These are phyloP conservation scores for Muscidifurax raptorellus DNA, from an alignment of 1,140 invertebrate genomes.

Conservation along the genomic window DNA sequence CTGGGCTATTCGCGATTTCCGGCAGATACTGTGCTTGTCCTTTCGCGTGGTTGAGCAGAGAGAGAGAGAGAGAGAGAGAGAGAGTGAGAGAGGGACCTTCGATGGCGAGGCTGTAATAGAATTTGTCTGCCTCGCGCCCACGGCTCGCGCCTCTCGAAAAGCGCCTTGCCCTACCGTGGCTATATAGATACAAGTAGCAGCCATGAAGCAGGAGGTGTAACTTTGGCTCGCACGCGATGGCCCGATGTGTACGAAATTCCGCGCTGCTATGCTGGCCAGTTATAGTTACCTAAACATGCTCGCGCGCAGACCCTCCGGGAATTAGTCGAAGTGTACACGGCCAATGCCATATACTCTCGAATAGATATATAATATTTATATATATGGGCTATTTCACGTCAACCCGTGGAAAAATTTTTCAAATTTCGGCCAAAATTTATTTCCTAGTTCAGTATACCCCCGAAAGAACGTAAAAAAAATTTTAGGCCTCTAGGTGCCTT, in stretches of 20 bases:
- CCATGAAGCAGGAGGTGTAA: not conserved
- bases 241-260: not conserved
- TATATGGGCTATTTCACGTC: too few species aligned
- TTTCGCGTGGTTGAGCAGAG: not conserved
- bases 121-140: not conserved
- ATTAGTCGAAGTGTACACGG: not conserved
- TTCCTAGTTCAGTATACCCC: too few species aligned
- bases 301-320: not conserved
- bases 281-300: not conserved
- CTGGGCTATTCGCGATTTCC: not conserved
- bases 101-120: not conserved
- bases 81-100: not conserved
- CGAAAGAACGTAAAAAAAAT: too few species aligned
- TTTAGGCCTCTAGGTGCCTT: too few species aligned
- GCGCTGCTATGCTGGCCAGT: not conserved
- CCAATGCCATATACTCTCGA: too few species aligned
- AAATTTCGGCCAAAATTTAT: too few species aligned
- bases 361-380: too few species aligned
- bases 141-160: not conserved
- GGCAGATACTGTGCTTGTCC: constrained; percentile 13
- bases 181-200: not conserved
- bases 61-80: too few species aligned
- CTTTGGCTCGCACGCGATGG: not conserved
- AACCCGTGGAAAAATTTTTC: too few species aligned
- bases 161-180: not conserved